Conservation (phyloP, 2,888 invertebrate genomes). For the Chesias legatella region DNA sequence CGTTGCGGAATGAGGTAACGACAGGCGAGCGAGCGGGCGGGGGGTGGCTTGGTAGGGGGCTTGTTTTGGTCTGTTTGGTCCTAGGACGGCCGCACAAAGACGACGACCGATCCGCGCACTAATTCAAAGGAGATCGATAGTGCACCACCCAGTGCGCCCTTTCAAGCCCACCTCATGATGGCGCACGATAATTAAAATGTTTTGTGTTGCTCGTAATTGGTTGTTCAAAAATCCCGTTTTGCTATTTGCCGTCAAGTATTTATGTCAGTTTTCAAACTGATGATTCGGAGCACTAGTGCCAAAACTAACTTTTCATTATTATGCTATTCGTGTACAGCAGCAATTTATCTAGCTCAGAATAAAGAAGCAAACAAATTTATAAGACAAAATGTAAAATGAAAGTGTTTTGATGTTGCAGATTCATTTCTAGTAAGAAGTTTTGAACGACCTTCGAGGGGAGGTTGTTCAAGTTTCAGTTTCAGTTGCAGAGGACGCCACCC, state of each 20-base stretch:
- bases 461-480: conserved; percentile 68
- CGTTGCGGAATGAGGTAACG: conserved; percentile 57
- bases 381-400: conserved; percentile 54
- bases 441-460: conserved; percentile 74
- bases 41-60: conserved; percentile 42
- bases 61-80: conserved; percentile 81
- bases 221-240: conserved; percentile 7
- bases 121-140: conserved; percentile 80
- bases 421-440: conserved; percentile 71
- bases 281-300: too few relatives aligned
- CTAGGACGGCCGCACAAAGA: conserved; percentile 77
- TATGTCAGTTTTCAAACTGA: too few relatives aligned
- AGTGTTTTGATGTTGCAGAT: conserved; percentile 68
- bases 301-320: too few relatives aligned
- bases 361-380: conserved; percentile 20
- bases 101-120: conserved; percentile 78
- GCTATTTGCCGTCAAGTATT: neutral
- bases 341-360: conserved; percentile 19
- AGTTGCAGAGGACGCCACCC: conserved; percentile 56
- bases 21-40: conserved; percentile 48
- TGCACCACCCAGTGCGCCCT: conserved; percentile 69
- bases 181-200: conserved; percentile 64
- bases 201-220: conserved; percentile 32
- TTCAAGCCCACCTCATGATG: conserved; percentile 64
- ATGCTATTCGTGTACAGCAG: conserved; percentile 6